Evolutionary conservation across 2,113 vertebrate genomes (phyloP).

Genomic region (Acrocephalus arundinaceus): DNA sequence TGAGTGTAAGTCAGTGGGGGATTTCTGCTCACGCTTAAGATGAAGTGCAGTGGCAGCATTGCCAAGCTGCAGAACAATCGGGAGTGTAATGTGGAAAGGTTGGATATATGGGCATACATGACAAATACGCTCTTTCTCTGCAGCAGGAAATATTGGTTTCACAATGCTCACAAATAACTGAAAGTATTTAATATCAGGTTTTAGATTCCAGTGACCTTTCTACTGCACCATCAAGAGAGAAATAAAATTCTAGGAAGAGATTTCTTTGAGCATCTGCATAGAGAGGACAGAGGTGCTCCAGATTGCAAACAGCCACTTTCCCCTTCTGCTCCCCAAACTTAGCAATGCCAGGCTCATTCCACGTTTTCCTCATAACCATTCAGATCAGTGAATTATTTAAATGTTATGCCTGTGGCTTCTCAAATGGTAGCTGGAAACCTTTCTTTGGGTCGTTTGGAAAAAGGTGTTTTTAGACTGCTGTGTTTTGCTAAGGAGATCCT

Average conservation of each 20-base stretch:
- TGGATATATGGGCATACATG: not conserved
- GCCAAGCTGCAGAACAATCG: not conserved
- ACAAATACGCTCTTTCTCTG: not conserved
- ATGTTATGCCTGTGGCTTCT: not conserved
- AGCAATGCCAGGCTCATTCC: not conserved
- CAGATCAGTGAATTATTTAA: not conserved
- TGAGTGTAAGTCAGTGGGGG: not conserved
- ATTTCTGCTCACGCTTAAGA: not conserved
- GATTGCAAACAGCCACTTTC: not conserved
- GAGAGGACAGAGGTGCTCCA: not conserved
- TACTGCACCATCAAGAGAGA: not conserved
- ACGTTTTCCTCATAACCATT: not conserved
- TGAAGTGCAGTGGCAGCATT: not conserved
- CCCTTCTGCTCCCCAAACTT: not conserved
- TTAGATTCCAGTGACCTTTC: not conserved
- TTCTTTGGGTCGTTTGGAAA: not conserved
- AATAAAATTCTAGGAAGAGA: not conserved
- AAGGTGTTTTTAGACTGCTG: not conserved
- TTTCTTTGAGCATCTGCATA: not conserved
- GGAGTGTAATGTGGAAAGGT: not conserved
- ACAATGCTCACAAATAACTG: not conserved
- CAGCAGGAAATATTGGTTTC: not conserved
- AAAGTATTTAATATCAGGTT: not conserved
- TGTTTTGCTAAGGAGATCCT: not conserved
- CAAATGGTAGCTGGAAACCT: not conserved